Evolutionary conservation across 1,140 invertebrate species (phyloP).

Genomic region (Lethocerus indicus): DNA sequence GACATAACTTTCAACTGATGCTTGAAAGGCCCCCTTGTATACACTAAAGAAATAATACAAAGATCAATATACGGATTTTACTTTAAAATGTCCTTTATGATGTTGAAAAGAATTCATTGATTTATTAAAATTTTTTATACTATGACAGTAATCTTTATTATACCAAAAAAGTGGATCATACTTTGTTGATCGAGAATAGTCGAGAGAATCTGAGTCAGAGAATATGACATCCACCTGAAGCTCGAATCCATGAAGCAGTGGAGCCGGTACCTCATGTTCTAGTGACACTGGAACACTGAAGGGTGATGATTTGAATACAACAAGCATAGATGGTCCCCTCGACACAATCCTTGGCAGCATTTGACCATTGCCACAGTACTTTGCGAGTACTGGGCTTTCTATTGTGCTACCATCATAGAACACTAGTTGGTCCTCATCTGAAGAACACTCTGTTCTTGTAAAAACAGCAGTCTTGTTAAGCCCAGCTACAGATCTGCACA

Average conservation of each 20-base stretch:
- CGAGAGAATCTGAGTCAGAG: slow-evolving; percentile 60
- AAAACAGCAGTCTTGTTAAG: slow-evolving; percentile 24
- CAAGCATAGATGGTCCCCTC: slow-evolving; percentile 62
- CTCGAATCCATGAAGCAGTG: slow-evolving; percentile 31
- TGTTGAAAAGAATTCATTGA: no score
- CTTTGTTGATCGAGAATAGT: no score
- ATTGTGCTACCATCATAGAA: slow-evolving; percentile 67
- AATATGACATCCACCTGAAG: slow-evolving; percentile 75
- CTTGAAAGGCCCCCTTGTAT: no score
- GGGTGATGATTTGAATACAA: slow-evolving; percentile 42
- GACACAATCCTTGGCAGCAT: slow-evolving; percentile 56
- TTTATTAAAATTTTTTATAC: no score
- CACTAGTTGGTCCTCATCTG: slow-evolving; percentile 55
- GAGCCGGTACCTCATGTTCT: slow-evolving; percentile 14
- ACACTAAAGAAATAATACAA: no score
- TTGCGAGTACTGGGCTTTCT: slow-evolving; percentile 49
- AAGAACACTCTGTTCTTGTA: slow-evolving; percentile 25
- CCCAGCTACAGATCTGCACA: slow-evolving; percentile 2
- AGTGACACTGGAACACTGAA: slow-evolving; percentile 20
- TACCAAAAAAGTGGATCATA: no score
- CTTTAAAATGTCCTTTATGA: no score
- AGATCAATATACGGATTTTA: no score
- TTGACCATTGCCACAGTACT: slow-evolving; percentile 75
- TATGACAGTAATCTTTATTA: no score
- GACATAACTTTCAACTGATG: no score